These are phyloP conservation scores for Rhincodon typus DNA, from an alignment of 2,797 vertebrate genomes.

Conservation along the genomic window DNA sequence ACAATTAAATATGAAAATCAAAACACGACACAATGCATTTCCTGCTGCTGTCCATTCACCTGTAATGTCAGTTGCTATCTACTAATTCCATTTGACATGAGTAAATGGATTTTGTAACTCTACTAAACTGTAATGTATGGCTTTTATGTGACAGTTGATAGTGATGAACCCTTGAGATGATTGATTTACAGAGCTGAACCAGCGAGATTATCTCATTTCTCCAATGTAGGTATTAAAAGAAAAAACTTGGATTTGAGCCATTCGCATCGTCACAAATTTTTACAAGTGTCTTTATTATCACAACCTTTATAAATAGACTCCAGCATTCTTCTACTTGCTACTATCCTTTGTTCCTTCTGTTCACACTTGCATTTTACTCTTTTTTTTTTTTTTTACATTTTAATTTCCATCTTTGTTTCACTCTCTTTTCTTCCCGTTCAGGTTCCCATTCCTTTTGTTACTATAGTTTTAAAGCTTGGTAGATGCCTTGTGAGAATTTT, in stretches of 20 bases:
- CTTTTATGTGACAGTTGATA: background rate
- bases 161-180: background rate
- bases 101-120: background rate
- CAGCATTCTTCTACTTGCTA: no score
- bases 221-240: background rate
- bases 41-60: background rate
- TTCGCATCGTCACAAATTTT: no score
- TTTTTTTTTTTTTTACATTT: no score
- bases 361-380: no score
- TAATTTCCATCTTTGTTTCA: no score
- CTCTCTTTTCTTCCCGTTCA: no score
- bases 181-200: background rate
- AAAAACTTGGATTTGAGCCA: background rate
- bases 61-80: background rate
- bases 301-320: no score
- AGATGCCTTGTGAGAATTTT: no score
- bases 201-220: background rate
- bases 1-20: background rate
- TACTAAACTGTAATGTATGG: background rate
- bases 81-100: background rate
- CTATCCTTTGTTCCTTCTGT: no score
- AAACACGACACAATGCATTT: background rate
- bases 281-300: no score
- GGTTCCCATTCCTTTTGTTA: no score
- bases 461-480: no score